Base-by-base conservation (phyloP, 2,888 invertebrate genomes). In the Odontocolon sp. region DNA sequence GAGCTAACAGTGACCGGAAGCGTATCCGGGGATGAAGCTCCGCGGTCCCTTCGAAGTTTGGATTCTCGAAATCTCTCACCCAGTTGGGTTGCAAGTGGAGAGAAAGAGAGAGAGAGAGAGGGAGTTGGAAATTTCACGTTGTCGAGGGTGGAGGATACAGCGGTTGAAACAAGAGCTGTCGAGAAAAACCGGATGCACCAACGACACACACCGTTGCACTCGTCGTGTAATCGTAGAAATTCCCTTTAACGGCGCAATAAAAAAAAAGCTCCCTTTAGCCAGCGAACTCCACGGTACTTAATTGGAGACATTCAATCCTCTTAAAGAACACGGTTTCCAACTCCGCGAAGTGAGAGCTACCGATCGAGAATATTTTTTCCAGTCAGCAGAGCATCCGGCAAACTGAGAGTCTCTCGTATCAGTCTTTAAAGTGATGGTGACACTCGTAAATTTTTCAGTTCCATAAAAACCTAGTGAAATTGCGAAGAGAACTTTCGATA, bases 291-390 rank as follows among this genome's bases (percentile, higher is more conserved):
- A 36, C 42, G 36, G 50, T 64, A 72, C 50, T 61, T 77, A 73
- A 69, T 77, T 72, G 64, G 40, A 59, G 54, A 64, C 59, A 59
- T 72, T 77, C 64, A 69, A 77, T 77, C 72, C 64, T 52, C 68
- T 64, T 64, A 59, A 52, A 63, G 57, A 11, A 26, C 11, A 23
- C 31, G n/a, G n/a, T 36, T 42, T 33, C 6, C 57, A 14, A 28
- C 21, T 8, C 11, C 21, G 28, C 0, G 16, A 33, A 4, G 38
- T 2, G 8, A 23, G 1, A 38, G 40, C 40, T 31, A 3, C 28
- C 54, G 28, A 54, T 66, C 52, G 18, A 8, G 16, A 54, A 8
- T 11, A 28, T 42, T n/a, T 54, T 40, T 26, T 11, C 14, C 18
- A 18, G 8, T 40, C 14, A 40, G 31, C 16, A 16, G n/a, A 18